Conservation (phyloP, 2,113 vertebrate species). For the Chaenocephalus aceratus region DNA sequence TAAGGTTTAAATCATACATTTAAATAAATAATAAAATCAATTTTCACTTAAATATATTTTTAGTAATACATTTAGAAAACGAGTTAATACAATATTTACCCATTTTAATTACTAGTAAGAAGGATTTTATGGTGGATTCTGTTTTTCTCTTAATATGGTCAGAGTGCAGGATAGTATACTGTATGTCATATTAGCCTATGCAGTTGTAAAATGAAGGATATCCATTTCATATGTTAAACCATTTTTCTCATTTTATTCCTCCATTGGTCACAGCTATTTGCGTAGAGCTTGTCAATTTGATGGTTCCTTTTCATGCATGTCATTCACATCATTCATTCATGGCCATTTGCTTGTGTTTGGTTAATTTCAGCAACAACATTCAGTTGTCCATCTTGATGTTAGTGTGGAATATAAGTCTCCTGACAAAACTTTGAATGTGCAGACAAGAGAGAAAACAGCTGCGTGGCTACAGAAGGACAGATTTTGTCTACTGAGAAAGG, state of each 20-base stretch:
- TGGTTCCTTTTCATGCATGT: conserved; percentile 22
- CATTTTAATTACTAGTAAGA: too few species aligned
- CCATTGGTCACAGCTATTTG: neutral
- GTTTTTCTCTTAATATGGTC: neutral
- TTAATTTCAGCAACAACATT: conserved; percentile 38
- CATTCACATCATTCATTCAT: conserved; percentile 47
- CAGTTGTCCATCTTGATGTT: conserved; percentile 35
- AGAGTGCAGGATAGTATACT: too few species aligned
- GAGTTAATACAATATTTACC: too few species aligned
- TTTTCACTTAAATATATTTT: neutral
- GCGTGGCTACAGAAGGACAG: conserved; percentile 7
- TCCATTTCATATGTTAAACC: neutral
- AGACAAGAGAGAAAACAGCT: conserved; percentile 22
- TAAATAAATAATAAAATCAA: too few species aligned
- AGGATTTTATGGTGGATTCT: too few species aligned
- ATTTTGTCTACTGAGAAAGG: conserved; percentile 1
- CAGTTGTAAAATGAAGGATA: neutral
- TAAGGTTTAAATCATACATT: neutral
- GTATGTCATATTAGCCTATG: too few species aligned
- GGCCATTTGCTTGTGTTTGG: conserved; percentile 52
- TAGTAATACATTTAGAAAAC: too few species aligned
- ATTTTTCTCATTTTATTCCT: neutral
- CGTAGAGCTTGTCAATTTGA: neutral
- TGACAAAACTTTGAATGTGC: conserved; percentile 36
- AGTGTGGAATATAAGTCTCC: conserved; percentile 50